Evolutionary conservation across 2,797 vertebrate species (phyloP).

Genomic region (Crocodylus rhombifer): DNA sequence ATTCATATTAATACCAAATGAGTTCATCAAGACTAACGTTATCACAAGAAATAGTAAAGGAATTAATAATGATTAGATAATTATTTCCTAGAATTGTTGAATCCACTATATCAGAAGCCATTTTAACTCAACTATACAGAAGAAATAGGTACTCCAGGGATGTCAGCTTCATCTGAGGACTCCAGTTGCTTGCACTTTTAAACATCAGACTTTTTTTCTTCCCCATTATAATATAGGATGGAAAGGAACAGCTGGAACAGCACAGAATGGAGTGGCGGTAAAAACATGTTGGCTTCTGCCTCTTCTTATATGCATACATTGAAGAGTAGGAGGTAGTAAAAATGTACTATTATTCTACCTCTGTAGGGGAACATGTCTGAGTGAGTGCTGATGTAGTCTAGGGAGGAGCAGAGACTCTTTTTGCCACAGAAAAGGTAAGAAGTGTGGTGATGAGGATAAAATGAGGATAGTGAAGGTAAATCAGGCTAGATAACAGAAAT

Average conservation of each 20-base stretch:
- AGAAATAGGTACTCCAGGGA: background rate
- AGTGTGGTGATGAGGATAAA: background rate
- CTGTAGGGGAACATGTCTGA: too few relatives aligned
- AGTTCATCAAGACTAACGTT: background rate
- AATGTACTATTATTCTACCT: background rate
- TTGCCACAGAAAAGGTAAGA: too few relatives aligned
- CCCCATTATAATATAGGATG: background rate
- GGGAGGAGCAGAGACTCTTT: too few relatives aligned
- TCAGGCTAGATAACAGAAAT: background rate
- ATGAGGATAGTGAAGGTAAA: background rate
- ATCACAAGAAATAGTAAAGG: background rate
- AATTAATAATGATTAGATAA: constrained; percentile 2
- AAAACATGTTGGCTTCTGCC: background rate
- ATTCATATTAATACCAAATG: constrained; percentile 8
- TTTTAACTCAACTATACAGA: background rate
- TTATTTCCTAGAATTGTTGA: background rate
- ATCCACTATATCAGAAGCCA: background rate
- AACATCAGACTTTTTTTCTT: background rate
- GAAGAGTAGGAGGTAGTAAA: background rate
- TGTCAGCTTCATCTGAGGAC: background rate
- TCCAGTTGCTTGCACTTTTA: background rate
- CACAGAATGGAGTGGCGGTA: background rate
- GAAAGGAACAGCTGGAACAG: background rate
- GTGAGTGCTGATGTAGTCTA: too few relatives aligned
- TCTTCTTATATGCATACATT: background rate